Evolutionary conservation across 1,140 invertebrate species (phyloP), one percentile per base, ranked within the genome.

Genomic region (Berghia stephanieae): DNA sequence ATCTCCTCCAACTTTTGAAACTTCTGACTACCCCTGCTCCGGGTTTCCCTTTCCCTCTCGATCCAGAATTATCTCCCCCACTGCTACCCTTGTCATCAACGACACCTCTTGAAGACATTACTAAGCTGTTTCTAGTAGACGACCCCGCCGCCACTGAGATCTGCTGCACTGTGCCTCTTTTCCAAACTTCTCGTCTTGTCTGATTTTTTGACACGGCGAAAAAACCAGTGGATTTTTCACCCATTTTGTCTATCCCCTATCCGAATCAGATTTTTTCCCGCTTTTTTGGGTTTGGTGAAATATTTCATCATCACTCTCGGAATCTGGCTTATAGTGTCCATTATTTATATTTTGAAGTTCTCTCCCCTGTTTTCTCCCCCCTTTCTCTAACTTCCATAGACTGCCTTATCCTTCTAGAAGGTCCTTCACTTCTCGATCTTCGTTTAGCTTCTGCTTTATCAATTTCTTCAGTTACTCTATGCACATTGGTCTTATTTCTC

Each of bases 1-100:
- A 80, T 83, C 74, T 87, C 86, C 77, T 87, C 86, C 49, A 87
- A 78, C 63, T 80, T 83, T 79, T 85, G 84, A 80, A 82, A 87
- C 76, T 86, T 87, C 67, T 27, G 57, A 43, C 78, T 80, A 78
- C 83, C 44, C 72, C 75, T 55, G 13, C 60, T 75, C 42, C 77
- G 52, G 44, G 55, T 75, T 34, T 57, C 46, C n/a, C n/a, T n/a
- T n/a, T n/a, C n/a, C 63, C 72, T 63, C 42, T 60, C 4, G 72
- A 75, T 42, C 69, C 71, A 52, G 72, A 70, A 63, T 74, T 82
- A 6, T 78, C 81, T 16, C 69, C 34, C 8, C 42, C 42, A n/a
- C 66, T 55, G 24, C 42, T 73, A 6, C 49, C 49, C 5, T 63
- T 55, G 18, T 79, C 38, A 43, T 78, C 55, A n/a, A 71, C 73